phyloP scores from a whole-genome alignment of 2,113 vertebrate species.

The Actenoides hombroni region DNA sequence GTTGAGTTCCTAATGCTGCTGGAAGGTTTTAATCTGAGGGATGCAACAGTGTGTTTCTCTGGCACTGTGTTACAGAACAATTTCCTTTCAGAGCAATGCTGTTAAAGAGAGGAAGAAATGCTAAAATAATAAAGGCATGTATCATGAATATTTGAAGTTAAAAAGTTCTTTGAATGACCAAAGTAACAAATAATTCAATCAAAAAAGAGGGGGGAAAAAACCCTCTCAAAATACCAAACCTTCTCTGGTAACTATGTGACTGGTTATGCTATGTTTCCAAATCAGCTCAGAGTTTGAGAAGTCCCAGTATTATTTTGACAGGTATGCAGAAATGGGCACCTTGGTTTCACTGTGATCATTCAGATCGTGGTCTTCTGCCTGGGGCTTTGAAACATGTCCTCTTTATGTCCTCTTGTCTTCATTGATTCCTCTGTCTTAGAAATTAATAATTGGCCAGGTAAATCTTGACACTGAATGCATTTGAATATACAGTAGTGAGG shows the following conservation, averaged over 20 bases:
- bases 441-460: background rate
- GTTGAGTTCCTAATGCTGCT: background rate
- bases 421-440: background rate
- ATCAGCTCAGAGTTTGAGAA: background rate
- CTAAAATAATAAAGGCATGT: background rate
- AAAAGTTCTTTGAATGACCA: background rate
- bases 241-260: background rate
- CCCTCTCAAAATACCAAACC: background rate
- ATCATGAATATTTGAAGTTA: background rate
- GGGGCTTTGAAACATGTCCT: background rate
- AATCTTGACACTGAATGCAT: background rate
- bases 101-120: constrained; percentile 6
- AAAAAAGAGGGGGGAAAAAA: rapidly evolving
- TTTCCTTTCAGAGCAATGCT: background rate
- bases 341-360: background rate
- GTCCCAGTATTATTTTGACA: background rate
- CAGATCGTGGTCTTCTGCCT: background rate
- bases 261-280: background rate
- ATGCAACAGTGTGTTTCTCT: background rate
- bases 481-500: background rate
- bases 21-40: background rate
- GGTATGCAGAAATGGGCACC: background rate
- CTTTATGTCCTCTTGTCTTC: background rate
- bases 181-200: background rate
- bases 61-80: background rate